phyloP scores from a whole-genome alignment of 2,797 vertebrate species.

The Myotis pilosus region DNA sequence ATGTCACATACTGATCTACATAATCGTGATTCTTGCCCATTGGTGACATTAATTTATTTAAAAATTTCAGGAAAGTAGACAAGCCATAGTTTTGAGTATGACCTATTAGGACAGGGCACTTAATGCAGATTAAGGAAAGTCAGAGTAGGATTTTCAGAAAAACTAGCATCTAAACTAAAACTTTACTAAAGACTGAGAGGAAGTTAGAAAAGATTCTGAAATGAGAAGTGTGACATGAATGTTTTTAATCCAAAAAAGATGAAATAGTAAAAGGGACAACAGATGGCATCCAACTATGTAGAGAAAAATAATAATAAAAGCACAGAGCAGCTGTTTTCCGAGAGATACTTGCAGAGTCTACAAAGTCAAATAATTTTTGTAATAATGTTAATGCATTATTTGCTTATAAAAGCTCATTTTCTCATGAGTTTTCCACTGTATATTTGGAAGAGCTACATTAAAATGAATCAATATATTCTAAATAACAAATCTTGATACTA shows the following conservation, averaged over 20 bases:
- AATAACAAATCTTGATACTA: background rate
- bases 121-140: background rate
- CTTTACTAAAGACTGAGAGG: background rate
- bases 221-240: background rate
- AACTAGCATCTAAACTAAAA: background rate
- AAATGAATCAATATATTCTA: background rate
- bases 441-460: background rate
- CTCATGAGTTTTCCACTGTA: background rate
- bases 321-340: background rate
- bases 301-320: background rate
- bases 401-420: background rate
- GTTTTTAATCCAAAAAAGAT: background rate
- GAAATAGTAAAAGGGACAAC: background rate
- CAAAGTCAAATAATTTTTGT: background rate
- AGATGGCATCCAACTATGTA: background rate
- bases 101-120: background rate
- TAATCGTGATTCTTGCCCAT: background rate
- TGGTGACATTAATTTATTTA: background rate
- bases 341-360: background rate
- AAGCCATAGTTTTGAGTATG: background rate
- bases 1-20: background rate
- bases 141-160: background rate
- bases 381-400: background rate
- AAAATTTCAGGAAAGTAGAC: slow-evolving; percentile 9
- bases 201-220: background rate